phyloP scores from a whole-genome alignment of 2,888 invertebrate species.

The Leptinotarsa peninsularis region DNA sequence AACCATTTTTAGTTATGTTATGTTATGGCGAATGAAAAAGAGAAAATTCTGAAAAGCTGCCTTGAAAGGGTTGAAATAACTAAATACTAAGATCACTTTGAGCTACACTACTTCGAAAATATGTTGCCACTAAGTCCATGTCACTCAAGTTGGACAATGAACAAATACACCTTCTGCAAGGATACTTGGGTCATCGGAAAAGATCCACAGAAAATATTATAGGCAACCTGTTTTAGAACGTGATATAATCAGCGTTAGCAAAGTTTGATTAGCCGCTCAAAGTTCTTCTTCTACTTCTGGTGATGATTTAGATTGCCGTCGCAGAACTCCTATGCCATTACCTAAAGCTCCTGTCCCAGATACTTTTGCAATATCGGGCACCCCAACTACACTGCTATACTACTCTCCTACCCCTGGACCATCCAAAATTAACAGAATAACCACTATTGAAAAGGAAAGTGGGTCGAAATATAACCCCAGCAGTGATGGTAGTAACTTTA shows the following conservation, averaged over 20 bases:
- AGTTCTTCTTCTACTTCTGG: not conserved
- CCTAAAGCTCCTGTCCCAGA: not conserved
- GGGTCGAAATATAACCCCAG: conserved; percentile 10
- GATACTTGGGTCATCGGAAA: no score
- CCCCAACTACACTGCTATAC: no score
- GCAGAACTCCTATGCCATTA: not conserved
- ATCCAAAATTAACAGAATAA: not conserved
- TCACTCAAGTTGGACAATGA: no score
- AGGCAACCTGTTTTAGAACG: not conserved
- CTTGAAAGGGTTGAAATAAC: no score
- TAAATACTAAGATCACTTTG: not conserved
- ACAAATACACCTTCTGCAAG: no score
- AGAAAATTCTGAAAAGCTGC: no score
- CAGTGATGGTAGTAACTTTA: not conserved
- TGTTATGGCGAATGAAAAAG: no score
- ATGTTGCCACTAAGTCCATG: conserved; percentile 18
- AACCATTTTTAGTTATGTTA: no score
- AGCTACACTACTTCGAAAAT: not conserved
- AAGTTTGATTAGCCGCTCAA: not conserved
- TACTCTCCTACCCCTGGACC: not conserved
- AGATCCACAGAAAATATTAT: no score
- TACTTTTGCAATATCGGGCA: no score
- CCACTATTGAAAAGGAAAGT: not conserved
- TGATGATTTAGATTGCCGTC: not conserved
- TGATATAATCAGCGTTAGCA: not conserved